These are phyloP conservation scores for Megalurothrips usitatus DNA, from an alignment of 2,888 invertebrate genomes.

Conservation along the genomic window DNA sequence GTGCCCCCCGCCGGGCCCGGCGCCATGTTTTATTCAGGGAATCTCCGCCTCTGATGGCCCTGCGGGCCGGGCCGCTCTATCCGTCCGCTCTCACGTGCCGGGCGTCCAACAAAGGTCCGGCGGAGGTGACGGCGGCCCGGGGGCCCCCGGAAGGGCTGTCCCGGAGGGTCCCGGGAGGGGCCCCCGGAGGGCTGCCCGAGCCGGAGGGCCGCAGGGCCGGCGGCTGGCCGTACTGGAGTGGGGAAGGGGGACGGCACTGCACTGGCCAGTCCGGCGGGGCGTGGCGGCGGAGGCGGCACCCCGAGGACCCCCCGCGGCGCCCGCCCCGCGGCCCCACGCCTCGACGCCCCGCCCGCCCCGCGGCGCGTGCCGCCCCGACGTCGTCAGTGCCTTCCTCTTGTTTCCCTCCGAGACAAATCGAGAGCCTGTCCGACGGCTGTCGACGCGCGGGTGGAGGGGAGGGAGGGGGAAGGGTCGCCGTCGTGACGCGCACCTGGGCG, in stretches of 20 bases:
- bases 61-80: too few species aligned
- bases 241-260: background rate
- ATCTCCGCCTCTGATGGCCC: background rate
- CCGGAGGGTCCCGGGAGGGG: too few species aligned
- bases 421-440: too few species aligned
- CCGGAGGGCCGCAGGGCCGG: background rate
- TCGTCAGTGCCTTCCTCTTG: background rate
- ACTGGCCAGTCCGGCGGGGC: background rate
- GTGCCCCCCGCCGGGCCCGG: background rate
- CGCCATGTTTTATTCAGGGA: conserved; percentile 13
- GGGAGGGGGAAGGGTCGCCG: too few species aligned
- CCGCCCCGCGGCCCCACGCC: background rate
- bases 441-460: background rate
- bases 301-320: background rate
- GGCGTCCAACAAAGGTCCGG: background rate
- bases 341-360: background rate
- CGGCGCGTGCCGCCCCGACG: too few species aligned
- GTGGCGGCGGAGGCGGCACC: background rate
- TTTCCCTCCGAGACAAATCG: too few species aligned
- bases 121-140: background rate
- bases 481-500: too few species aligned
- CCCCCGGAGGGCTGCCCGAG: background rate
- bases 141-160: background rate
- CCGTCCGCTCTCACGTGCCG: background rate
- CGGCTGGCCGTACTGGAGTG: background rate